Evolutionary conservation across 2,888 invertebrate species (phyloP), one percentile per base, ranked within the genome.

Genomic region (Hyposoter dolosus): DNA sequence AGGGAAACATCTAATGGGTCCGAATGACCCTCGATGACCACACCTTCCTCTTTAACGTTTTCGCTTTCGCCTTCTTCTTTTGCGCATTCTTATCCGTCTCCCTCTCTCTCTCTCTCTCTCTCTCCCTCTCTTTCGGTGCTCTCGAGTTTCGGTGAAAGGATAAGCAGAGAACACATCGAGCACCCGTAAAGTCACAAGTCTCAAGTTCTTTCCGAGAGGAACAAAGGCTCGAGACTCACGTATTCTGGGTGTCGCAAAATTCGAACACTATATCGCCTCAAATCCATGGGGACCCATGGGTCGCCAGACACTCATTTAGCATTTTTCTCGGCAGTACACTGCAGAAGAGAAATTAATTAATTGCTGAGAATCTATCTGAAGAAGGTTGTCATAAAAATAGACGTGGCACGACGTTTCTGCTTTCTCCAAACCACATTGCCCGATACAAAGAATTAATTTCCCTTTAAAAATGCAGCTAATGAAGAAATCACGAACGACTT

Each of bases 141-240:
- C 80, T 56, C 78, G 23, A 74, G 43, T 83, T 86, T 86, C 74
- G 83, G 86, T 83, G 86, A 86, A 86, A 86, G 84, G 84, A 68
- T 78, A 85, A 80, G n/a, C n/a, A n/a, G 65, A 68, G 63, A 47
- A 40, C 43, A 43, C 43, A 43, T 56, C 66, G 56, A 47, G n/a
- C n/a, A 43, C 23, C 78, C 72, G 71, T 72, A 35, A 82, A 85
- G 82, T 85, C 82, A 80, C 77, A 72, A 56, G 50, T 69, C 50
- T 83, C 74, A 53, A 76, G 71, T 69, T 82, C 47, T 35, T 69
- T 23, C 74, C 68, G 47, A 66, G 72, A 76, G 65, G 53, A 76
- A 85, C 82, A 85, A 85, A 79, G 82, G 28, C 65, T 53, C n/a
- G 15, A 17, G 28, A 12, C 45, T 23, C 15, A 45, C 1, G 43